These are phyloP conservation scores for Cladopsammia gracilis DNA, from an alignment of 64 coral and sea anemone genomes.

Conservation along the genomic window DNA sequence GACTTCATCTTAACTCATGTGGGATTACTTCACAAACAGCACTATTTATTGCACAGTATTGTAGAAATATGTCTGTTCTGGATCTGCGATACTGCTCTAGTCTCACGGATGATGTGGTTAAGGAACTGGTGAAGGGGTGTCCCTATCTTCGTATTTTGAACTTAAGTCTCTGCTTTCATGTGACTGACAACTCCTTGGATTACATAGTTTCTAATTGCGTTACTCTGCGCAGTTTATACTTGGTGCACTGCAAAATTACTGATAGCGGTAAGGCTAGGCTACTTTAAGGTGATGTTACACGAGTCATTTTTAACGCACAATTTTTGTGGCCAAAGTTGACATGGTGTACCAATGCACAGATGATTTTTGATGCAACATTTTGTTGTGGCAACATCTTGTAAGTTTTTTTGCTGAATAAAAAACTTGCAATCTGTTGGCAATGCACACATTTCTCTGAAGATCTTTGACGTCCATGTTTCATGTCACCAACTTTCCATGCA, in stretches of 20 bases:
- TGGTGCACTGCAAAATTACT: conserved; percentile 92
- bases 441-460: too few species aligned
- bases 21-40: conserved; percentile 74
- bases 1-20: conserved; percentile 84
- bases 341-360: too few species aligned
- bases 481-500: too few species aligned
- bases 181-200: conserved; percentile 76
- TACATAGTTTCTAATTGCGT: conserved; percentile 73
- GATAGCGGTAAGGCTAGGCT: conserved; percentile 73
- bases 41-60: conserved; percentile 68
- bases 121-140: conserved; percentile 62
- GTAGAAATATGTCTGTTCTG: conserved; percentile 63
- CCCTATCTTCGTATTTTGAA: conserved; percentile 72
- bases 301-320: too few species aligned
- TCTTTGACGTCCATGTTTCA: too few species aligned
- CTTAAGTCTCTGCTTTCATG: conserved; percentile 89
- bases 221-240: conserved; percentile 75
- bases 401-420: too few species aligned
- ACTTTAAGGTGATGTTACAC: not conserved
- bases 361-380: too few species aligned
- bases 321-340: too few species aligned
- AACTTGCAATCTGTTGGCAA: too few species aligned
- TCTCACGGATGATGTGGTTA: conserved; percentile 76
- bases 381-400: too few species aligned
- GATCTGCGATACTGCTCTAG: conserved; percentile 77